Evolutionary conservation across 2,113 vertebrate species (phyloP).

Genomic region (Sinocyclocheilus anophthalmus): DNA sequence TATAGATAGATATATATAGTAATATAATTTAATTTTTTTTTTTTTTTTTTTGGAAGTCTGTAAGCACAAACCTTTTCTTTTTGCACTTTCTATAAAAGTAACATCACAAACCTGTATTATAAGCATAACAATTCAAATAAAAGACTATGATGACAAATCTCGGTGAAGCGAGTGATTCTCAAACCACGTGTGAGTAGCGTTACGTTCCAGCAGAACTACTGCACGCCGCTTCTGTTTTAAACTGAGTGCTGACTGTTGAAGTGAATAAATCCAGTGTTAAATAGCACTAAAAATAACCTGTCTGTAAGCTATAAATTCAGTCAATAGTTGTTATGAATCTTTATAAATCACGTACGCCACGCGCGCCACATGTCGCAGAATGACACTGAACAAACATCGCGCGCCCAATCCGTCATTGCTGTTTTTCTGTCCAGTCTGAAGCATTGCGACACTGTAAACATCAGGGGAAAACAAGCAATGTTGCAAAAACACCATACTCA

Average conservation of each 20-base stretch:
- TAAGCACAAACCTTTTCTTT: not conserved
- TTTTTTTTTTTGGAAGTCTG: not conserved
- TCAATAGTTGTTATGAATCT: not conserved
- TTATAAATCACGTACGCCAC: not conserved
- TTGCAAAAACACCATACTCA: not conserved
- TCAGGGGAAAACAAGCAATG: not conserved
- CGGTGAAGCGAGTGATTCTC: not conserved
- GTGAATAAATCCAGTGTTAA: not conserved
- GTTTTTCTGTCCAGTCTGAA: not conserved
- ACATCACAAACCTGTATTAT: not conserved
- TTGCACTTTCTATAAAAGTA: not conserved
- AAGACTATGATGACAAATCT: not conserved
- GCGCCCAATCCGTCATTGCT: not conserved
- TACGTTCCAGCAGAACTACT: not conserved
- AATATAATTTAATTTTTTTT: no score
- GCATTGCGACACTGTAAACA: not conserved
- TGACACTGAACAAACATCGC: not conserved
- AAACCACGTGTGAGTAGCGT: not conserved
- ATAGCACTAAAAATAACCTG: not conserved
- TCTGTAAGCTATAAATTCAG: not conserved
- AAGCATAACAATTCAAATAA: not conserved
- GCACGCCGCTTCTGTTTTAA: not conserved
- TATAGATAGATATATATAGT: no score
- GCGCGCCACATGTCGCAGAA: slow-evolving; percentile 13
- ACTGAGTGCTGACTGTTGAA: not conserved